These are phyloP conservation scores for Aselliscus stoliczkanus DNA, from an alignment of 2,797 vertebrate species.

Conservation along the genomic window DNA sequence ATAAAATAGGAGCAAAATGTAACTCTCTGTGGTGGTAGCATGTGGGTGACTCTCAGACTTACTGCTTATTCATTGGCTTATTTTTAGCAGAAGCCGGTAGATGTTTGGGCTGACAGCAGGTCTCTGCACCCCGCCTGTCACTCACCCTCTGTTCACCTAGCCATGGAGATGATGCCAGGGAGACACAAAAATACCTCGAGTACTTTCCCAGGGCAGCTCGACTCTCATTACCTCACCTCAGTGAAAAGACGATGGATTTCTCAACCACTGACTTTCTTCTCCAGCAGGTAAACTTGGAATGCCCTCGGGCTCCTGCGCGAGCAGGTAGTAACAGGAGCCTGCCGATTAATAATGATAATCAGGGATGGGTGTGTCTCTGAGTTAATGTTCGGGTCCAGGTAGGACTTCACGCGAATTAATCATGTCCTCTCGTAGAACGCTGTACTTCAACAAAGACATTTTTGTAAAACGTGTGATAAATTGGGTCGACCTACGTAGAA, in stretches of 20 bases:
- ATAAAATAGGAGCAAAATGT: not conserved
- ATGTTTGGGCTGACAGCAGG: not conserved
- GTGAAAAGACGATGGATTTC: not conserved
- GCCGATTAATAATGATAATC: rapidly evolving
- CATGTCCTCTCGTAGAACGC: not conserved
- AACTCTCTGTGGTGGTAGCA: not conserved
- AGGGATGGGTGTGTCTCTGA: not conserved
- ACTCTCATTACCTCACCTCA: not conserved
- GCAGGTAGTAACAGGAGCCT: not conserved
- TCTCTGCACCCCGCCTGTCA: rapidly evolving
- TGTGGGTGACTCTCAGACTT: not conserved
- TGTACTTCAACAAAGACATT: not conserved
- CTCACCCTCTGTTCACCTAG: not conserved
- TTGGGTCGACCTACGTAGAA: not conserved
- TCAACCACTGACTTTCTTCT: not conserved
- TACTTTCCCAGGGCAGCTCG: not conserved
- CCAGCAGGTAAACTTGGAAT: not conserved
- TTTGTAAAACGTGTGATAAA: not conserved
- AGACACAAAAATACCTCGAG: no score
- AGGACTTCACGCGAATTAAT: not conserved
- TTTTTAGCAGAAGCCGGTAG: not conserved
- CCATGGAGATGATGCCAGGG: not conserved
- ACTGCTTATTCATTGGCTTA: not conserved
- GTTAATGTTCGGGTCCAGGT: not conserved
- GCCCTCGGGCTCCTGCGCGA: rapidly evolving